These are phyloP conservation scores for Trilocha varians DNA, from an alignment of 2,888 invertebrate species.

Conservation along the genomic window DNA sequence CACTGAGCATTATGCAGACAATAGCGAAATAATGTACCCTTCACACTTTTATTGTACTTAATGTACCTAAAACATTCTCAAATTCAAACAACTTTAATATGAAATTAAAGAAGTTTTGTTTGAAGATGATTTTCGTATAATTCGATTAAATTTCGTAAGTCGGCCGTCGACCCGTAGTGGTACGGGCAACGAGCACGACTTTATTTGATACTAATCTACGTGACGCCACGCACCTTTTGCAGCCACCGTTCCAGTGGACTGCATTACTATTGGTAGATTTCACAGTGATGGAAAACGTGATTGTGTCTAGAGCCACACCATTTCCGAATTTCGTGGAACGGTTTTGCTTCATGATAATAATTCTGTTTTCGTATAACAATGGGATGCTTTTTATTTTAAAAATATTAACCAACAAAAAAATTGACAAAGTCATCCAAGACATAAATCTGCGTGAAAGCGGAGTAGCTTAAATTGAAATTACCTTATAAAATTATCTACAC, in stretches of 20 bases:
- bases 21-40: slow-evolving; percentile 57
- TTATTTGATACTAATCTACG: slow-evolving; percentile 50
- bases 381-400: neutral
- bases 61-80: slow-evolving; percentile 32
- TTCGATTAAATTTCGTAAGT: slow-evolving; percentile 51
- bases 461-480: neutral
- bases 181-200: slow-evolving; percentile 34
- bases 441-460: neutral
- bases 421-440: neutral
- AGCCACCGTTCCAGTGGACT: slow-evolving; percentile 49
- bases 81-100: no score
- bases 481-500: neutral
- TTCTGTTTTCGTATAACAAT: slow-evolving; percentile 8
- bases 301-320: slow-evolving; percentile 45
- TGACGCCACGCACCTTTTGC: slow-evolving; percentile 54
- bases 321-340: slow-evolving; percentile 40
- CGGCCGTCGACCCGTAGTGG: slow-evolving; percentile 44
- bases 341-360: slow-evolving; percentile 27
- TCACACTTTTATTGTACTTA: no score
- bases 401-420: neutral
- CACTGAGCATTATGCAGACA: slow-evolving; percentile 49
- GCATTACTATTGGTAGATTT: slow-evolving; percentile 49
- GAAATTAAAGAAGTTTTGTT: slow-evolving; percentile 28
- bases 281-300: slow-evolving; percentile 58
- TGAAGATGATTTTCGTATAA: slow-evolving; percentile 39